phyloP scores from a whole-genome alignment of 2,113 vertebrate species.

The Callorhinus ursinus region DNA sequence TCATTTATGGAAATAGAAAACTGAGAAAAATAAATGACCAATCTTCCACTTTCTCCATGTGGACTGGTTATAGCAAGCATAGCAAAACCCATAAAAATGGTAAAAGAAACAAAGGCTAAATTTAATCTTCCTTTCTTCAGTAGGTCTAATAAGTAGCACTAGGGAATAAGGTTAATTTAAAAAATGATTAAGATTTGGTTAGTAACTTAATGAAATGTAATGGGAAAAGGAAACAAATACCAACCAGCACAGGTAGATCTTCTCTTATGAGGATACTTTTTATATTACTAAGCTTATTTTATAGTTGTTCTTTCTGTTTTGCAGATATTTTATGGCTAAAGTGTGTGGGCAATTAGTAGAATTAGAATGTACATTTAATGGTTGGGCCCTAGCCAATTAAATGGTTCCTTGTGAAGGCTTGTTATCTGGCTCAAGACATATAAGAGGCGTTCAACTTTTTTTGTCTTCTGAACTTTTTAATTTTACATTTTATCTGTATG shows the following conservation, averaged over 20 bases:
- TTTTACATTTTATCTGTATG: conserved; percentile 3
- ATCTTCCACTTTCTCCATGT: background rate
- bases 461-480: background rate
- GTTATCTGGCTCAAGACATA: background rate
- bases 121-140: conserved; percentile 40
- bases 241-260: background rate
- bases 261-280: background rate
- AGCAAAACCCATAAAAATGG: conserved; percentile 20
- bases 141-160: conserved; percentile 11
- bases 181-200: conserved; percentile 52
- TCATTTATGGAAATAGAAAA: conserved; percentile 53
- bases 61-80: background rate
- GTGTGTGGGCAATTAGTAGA: background rate
- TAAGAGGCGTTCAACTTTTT: background rate
- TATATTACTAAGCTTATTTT: background rate
- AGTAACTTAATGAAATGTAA: conserved; percentile 59
- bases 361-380: background rate
- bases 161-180: conserved; percentile 25
- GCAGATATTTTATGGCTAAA: background rate
- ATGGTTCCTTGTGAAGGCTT: background rate
- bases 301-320: background rate
- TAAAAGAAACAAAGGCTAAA: conserved; percentile 29
- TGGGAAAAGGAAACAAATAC: conserved; percentile 10
- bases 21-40: background rate
- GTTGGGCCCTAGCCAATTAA: background rate